These are phyloP conservation scores for Lutraria lutraria DNA, from an alignment of 2,888 invertebrate species.

Conservation along the genomic window DNA sequence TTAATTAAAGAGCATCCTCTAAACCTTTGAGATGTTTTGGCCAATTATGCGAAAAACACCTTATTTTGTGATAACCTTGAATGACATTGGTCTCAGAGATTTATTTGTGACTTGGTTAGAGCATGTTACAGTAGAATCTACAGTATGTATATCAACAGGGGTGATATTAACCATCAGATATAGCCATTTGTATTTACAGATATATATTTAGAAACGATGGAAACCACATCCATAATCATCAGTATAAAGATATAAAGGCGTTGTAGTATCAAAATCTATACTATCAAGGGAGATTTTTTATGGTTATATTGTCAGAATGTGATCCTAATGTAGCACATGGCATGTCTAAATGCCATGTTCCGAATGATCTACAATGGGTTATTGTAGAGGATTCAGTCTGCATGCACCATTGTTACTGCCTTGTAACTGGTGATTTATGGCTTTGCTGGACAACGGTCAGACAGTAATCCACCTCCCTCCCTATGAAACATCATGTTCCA, in stretches of 20 bases:
- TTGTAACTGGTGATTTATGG: constrained; percentile 6
- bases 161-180: neutral
- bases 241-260: neutral
- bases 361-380: neutral
- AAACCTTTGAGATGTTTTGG: no score
- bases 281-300: constrained; percentile 8
- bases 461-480: neutral
- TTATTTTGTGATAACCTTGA: no score
- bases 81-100: neutral
- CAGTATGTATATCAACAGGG: no score
- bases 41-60: no score
- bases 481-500: neutral
- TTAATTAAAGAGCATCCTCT: no score
- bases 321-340: constrained; percentile 12
- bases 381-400: neutral
- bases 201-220: neutral
- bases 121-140: no score
- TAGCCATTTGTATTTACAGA: neutral
- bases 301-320: constrained; percentile 17
- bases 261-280: neutral
- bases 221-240: neutral
- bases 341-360: constrained; percentile 8
- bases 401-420: neutral
- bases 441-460: neutral
- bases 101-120: no score